Evolutionary conservation across 2,797 vertebrate species (phyloP).

Genomic region (Acridotheres tristis): DNA sequence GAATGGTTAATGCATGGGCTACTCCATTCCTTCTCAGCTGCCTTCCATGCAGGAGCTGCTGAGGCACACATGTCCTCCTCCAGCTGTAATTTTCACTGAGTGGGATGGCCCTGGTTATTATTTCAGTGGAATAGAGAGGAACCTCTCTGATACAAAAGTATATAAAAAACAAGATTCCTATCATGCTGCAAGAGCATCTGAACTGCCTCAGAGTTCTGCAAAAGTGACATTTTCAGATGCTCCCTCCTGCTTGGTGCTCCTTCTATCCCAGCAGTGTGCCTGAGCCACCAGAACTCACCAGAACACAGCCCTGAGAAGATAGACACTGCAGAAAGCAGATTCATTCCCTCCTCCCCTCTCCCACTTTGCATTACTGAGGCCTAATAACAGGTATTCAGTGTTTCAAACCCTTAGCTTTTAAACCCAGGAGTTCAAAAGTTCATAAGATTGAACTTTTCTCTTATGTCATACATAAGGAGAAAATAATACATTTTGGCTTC

Average conservation of each 20-base stretch:
- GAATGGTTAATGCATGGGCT: background rate
- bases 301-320: background rate
- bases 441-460: constrained; percentile 13
- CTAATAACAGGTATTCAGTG: constrained; percentile 32
- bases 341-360: background rate
- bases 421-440: constrained; percentile 54
- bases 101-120: background rate
- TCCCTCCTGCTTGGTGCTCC: background rate
- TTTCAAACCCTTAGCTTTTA: constrained; percentile 34
- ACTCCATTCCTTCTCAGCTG: background rate
- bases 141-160: background rate
- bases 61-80: background rate
- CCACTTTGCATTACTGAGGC: background rate
- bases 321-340: background rate
- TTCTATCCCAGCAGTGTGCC: background rate
- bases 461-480: constrained; percentile 42
- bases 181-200: background rate
- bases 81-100: background rate
- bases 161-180: background rate
- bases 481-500: constrained; percentile 55
- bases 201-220: background rate
- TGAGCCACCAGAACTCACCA: background rate
- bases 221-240: background rate
- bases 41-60: background rate
- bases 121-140: background rate